A percentile compares a stretch with the other conserved stretches of the same genome.
phyloP scores from a whole-genome alignment of 2,797 vertebrate genomes.

The Xiphorhynchus erythropygius region DNA sequence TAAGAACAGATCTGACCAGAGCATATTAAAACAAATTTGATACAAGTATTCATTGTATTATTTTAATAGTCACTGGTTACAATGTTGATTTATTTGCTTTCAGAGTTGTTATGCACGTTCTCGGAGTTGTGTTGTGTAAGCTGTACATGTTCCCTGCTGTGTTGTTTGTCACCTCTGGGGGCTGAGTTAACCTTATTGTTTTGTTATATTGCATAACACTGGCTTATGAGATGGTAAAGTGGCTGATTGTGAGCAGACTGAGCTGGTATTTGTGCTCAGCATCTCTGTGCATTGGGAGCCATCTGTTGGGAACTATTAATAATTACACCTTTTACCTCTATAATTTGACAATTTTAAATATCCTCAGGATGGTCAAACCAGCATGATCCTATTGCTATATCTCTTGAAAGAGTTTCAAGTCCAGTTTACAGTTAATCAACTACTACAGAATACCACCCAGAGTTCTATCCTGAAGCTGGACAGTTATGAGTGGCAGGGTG shows the following conservation, averaged over 20 bases:
- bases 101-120: neutral
- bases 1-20: neutral
- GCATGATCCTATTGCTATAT: neutral
- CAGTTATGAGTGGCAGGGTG: neutral
- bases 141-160: neutral
- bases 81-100: neutral
- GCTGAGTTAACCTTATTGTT: neutral
- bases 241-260: neutral
- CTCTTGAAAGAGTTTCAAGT: neutral
- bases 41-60: neutral
- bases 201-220: neutral
- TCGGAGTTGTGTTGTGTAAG: fast-evolving
- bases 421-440: neutral
- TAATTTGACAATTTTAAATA: neutral
- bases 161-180: neutral
- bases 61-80: neutral
- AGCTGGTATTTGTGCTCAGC: neutral
- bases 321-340: neutral
- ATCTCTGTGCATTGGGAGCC: neutral
- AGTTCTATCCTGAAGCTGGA: neutral
- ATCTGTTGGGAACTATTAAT: neutral
- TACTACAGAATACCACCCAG: neutral
- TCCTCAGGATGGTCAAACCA: neutral
- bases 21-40: neutral
- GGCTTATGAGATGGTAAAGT: neutral